Base-by-base conservation (phyloP, 2,113 vertebrate species). In the Apus apus region DNA sequence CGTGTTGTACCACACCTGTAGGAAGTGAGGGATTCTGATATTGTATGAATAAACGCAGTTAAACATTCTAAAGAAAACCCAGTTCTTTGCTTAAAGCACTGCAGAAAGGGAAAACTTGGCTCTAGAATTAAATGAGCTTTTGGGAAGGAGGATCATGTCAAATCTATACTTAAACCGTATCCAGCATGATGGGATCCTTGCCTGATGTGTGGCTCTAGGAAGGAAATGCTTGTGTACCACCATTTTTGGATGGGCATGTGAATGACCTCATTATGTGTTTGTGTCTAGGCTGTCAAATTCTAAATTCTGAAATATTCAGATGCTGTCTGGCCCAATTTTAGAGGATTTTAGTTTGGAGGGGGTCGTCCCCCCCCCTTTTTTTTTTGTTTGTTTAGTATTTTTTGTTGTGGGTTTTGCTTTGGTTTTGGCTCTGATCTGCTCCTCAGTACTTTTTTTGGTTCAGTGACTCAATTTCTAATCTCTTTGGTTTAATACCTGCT, bases 381-480 rank as follows among this genome's bases (percentile, higher is more conserved):
- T 46, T 15, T 46, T 46, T 46, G 46, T 46, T 46, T 46, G 18
- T 48, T 48, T 48, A 20, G 18, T 9, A 21, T 50, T 38, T 74
- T 75, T 34, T 64, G 17, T 34, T 38, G 13, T 25, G 20, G 32
- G 26, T 22, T 92, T 88, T 71, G 65, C 46, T 90, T 84, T 36
- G 40, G 26, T 64, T 71, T 78, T 87, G 87, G 73, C 87, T 87
- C 43, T 64, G 67, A 83, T 66, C 56, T 76, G 27, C 38, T 92
- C 45, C 71, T 96, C 94, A 96, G 89, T 84, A 72, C 36, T 94
- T 92, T 94, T 57, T 77, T 71, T 87, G 67, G 57, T 92, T 90
- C 94, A 92, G 51, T 77, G 78, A 66, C 65, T 96, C 92, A 51
- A 40, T 96, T 89, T 95, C 92, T 96, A 56, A 86, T 92, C 89